A percentile compares a stretch with the other conserved stretches of the same genome.
phyloP scores from a whole-genome alignment of 1,140 invertebrate species.

The Galleria mellonella region DNA sequence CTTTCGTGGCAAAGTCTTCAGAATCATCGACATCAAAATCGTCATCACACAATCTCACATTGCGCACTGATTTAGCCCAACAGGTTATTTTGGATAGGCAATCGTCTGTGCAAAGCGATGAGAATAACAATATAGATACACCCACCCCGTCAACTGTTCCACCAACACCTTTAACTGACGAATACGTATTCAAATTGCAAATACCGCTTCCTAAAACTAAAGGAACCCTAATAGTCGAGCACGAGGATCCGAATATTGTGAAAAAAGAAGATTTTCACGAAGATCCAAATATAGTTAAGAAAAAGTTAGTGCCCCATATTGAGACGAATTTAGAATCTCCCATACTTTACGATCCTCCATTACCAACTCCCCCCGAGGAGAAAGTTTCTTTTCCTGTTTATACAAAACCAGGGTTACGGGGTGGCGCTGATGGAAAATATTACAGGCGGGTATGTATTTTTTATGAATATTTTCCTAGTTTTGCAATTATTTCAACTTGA shows the following conservation, averaged over 20 bases:
- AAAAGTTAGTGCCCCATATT: conserved; percentile 50
- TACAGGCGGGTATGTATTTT: too few relatives aligned
- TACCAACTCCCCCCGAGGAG: conserved; percentile 34
- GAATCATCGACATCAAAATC: conserved; percentile 7
- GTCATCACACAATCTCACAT: conserved; percentile 4
- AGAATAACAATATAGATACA: conserved; percentile 15
- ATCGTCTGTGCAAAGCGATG: conserved; percentile 12
- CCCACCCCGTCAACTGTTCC: conserved; percentile 32
- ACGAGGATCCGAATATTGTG: conserved; percentile 16
- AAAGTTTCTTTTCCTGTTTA: conserved; percentile 26
- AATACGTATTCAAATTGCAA: conserved; percentile 60
- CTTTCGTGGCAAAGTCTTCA: conserved; percentile 11
- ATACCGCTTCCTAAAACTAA: conserved; percentile 41
- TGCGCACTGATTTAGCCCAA: conserved; percentile 7
- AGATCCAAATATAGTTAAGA: conserved; percentile 57
- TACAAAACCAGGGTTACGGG: conserved; percentile 29
- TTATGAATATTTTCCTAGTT: too few relatives aligned
- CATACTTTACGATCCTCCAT: conserved; percentile 41
- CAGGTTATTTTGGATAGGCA: conserved; percentile 8
- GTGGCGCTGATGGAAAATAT: conserved; percentile 7
- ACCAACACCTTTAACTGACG: conserved; percentile 53
- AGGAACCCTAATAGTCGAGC: conserved; percentile 31
- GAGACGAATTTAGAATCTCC: conserved; percentile 38
- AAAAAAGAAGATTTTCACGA: conserved; percentile 17
- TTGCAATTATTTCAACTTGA: too few relatives aligned